Base-by-base conservation (phyloP, 2,888 invertebrate species). In the Tanytarsus gracilentus region DNA sequence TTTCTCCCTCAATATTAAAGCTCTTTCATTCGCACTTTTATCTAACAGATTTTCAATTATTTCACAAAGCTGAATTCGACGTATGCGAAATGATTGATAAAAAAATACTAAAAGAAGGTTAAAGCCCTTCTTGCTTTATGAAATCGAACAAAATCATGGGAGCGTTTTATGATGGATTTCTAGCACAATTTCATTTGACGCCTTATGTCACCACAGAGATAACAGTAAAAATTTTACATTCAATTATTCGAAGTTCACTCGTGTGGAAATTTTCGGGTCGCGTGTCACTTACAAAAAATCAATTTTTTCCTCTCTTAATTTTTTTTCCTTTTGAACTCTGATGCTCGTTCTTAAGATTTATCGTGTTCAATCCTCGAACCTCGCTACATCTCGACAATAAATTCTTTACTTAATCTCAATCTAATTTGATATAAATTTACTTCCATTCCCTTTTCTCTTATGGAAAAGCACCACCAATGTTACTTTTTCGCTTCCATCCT, bases 191-290 rank as follows among this genome's bases (percentile, higher is more conserved):
- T 53, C 18, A 18, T 18, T 18, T 44, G 44, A 44, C 11, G 44
- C 21, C 16, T 44, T 44, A 9, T 44, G 8, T 16, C 8, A 44
- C 21, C 23, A 40, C 5, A 14, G 9, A 9, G 11, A 40, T 7
- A 4, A 14, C 5, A 7, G 21, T 11, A 44, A 5, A 44, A 44
- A n/a, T n/a, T 40, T 16, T 40, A 39, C 55, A 55, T 55, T 55
- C 55, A 55, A 55, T 55, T 55, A 55, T 55, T 55, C 39, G n/a
- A 40, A 40, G 55, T 55, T 21, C 25, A 55, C n/a, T 55, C 16
- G 27, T 55, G 55, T 33, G 55, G 55, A 55, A 55, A 55, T 55
- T 40, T 55, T 55, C 27, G 16, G 16, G 18, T 27, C 16, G 21
- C 9, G 44, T 6, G 44, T 44, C 26, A 52, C 7, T 33, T 16